These are phyloP conservation scores for Anoplius nigerrimus DNA, from an alignment of 2,888 invertebrate species.

Conservation along the genomic window DNA sequence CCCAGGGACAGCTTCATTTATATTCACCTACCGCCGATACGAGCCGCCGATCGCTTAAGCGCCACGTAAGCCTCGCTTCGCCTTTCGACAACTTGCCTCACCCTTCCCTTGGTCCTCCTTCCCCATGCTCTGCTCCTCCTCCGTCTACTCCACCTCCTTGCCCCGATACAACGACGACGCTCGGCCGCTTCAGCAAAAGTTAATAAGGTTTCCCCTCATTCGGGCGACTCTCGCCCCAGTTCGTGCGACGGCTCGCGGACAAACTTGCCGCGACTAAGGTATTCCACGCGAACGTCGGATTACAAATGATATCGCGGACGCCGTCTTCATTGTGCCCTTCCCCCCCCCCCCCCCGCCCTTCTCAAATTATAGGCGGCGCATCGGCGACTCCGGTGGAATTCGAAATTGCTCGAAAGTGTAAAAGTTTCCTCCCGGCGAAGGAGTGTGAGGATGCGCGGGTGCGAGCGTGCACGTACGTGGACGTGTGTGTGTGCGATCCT, in stretches of 20 bases:
- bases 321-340: too few relatives aligned
- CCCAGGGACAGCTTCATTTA: constrained; percentile 52
- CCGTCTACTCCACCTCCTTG: background rate
- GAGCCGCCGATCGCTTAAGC: constrained; percentile 42
- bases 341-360: too few relatives aligned
- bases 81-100: constrained; percentile 25
- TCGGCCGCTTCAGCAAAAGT: background rate
- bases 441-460: constrained; percentile 28
- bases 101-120: constrained; percentile 22
- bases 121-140: background rate
- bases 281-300: background rate
- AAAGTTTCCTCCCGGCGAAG: constrained; percentile 46
- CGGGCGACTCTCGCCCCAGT: too few relatives aligned
- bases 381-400: constrained; percentile 30
- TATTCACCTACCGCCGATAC: constrained; percentile 43
- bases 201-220: too few relatives aligned
- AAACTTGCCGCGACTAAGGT: background rate
- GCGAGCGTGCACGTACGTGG: too few relatives aligned
- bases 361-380: constrained; percentile 25
- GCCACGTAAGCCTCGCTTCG: constrained; percentile 42
- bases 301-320: background rate
- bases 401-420: constrained; percentile 34
- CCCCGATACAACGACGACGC: background rate
- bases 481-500: too few relatives aligned
- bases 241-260: too few relatives aligned